Evolutionary conservation across 23 tunicate genomes (phyloP).

Genomic region (Trididemnum miniatum): DNA sequence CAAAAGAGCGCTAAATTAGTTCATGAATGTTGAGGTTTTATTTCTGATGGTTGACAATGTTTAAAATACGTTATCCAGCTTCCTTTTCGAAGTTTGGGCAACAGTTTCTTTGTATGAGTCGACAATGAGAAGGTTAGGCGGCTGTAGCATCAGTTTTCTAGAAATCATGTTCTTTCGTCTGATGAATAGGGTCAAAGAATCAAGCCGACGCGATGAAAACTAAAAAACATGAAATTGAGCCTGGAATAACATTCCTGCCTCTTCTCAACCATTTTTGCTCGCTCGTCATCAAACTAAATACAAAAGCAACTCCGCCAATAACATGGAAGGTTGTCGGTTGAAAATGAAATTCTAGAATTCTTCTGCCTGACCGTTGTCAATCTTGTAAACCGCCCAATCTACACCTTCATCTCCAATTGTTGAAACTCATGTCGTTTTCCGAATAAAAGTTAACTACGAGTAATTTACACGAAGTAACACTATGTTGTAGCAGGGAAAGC

Average conservation of each 20-base stretch:
- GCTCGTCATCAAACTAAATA: slow-evolving; percentile 10
- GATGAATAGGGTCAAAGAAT: background rate
- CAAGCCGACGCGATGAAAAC: background rate
- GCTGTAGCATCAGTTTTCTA: background rate
- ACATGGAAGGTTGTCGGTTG: background rate
- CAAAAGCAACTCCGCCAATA: slow-evolving; percentile 11
- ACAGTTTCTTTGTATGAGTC: too few species aligned
- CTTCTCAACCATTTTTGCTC: background rate
- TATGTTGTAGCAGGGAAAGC: background rate
- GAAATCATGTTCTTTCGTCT: slow-evolving; percentile 16
- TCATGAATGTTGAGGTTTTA: too few species aligned
- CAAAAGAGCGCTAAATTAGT: too few species aligned
- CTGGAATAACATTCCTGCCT: background rate
- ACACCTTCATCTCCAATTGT: background rate
- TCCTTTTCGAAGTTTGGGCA: too few species aligned
- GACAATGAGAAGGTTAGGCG: background rate
- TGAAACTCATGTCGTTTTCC: slow-evolving; percentile 8
- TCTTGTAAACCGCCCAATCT: slow-evolving; percentile 14
- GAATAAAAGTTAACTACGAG: background rate
- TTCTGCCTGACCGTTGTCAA: background rate
- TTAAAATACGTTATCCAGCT: too few species aligned
- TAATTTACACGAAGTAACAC: slow-evolving; percentile 10
- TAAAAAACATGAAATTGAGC: slow-evolving; percentile 24
- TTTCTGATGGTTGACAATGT: too few species aligned
- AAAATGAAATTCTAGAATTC: slow-evolving; percentile 22